Evolutionary conservation across 23 tunicate species (phyloP).

Genomic region (Clavelina lepadiformis): DNA sequence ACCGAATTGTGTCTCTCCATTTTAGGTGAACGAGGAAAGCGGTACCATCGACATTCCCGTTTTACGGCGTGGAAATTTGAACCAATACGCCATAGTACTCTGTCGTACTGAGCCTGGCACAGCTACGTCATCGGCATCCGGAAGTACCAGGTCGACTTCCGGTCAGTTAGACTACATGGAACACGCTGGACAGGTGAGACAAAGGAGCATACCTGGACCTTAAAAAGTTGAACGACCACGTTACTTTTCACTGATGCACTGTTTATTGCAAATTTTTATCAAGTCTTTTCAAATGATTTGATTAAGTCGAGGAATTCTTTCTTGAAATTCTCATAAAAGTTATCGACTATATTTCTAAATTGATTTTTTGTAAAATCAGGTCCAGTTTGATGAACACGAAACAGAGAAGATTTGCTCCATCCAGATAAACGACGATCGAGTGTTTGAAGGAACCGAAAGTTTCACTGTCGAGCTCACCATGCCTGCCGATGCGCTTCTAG

Average conservation of each 20-base stretch:
- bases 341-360: neutral
- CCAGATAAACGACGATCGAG: slow-evolving; percentile 70
- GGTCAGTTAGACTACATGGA: slow-evolving; percentile 56
- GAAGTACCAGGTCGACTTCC: neutral
- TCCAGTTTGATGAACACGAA: slow-evolving; percentile 95
- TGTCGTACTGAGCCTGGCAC: slow-evolving; percentile 78
- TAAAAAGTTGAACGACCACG: too few relatives aligned
- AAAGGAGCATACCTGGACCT: too few relatives aligned
- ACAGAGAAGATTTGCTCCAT: slow-evolving; percentile 83
- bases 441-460: slow-evolving; percentile 74
- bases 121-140: slow-evolving; percentile 44
- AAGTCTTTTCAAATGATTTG: neutral
- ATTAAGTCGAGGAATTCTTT: neutral
- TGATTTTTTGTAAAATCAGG: slow-evolving; percentile 55
- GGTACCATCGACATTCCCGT: slow-evolving; percentile 63
- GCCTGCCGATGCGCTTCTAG: slow-evolving; percentile 90
- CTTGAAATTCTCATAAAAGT: neutral
- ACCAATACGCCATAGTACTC: slow-evolving; percentile 94
- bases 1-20: too few relatives aligned
- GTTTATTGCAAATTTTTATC: too few relatives aligned
- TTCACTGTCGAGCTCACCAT: slow-evolving; percentile 66
- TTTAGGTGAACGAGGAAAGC: slow-evolving; percentile 74
- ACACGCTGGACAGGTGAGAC: slow-evolving; percentile 73
- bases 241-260: too few relatives aligned
- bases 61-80: slow-evolving; percentile 75